phyloP scores from a whole-genome alignment of 1,140 invertebrate genomes.

The Diuraphis noxia region DNA sequence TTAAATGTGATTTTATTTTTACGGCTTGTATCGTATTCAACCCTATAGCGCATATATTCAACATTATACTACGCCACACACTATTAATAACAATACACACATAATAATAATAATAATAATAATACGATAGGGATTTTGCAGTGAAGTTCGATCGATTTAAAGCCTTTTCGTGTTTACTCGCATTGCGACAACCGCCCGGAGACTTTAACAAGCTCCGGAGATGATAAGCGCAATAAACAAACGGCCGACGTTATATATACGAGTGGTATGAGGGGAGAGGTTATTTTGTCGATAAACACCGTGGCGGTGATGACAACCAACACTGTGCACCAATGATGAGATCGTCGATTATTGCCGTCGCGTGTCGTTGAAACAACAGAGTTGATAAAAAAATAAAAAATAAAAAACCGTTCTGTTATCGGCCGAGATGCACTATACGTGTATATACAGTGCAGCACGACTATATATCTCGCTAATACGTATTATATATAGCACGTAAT shows the following conservation, averaged over 20 bases:
- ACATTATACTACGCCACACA: neutral
- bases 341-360: neutral
- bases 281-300: slow-evolving; percentile 31
- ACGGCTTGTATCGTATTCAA: neutral
- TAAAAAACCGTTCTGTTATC: neutral
- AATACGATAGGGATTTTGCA: neutral
- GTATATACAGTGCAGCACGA: neutral
- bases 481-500: neutral
- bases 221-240: slow-evolving; percentile 25
- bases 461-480: neutral
- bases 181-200: neutral
- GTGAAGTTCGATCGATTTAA: slow-evolving; percentile 14
- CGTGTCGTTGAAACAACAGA: slow-evolving; percentile 1
- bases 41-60: neutral
- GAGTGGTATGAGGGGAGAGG: too few species aligned
- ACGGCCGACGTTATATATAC: neutral
- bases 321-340: neutral
- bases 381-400: neutral
- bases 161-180: neutral
- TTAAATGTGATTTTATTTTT: neutral
- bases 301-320: neutral
- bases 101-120: slow-evolving; percentile 12
- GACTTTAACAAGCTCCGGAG: slow-evolving; percentile 27
- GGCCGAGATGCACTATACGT: neutral
- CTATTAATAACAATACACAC: slow-evolving; percentile 25